A percentile compares a stretch with the other conserved stretches of the same genome.
phyloP scores from a whole-genome alignment of 2,113 vertebrate species.

The Mesitornis unicolor region DNA sequence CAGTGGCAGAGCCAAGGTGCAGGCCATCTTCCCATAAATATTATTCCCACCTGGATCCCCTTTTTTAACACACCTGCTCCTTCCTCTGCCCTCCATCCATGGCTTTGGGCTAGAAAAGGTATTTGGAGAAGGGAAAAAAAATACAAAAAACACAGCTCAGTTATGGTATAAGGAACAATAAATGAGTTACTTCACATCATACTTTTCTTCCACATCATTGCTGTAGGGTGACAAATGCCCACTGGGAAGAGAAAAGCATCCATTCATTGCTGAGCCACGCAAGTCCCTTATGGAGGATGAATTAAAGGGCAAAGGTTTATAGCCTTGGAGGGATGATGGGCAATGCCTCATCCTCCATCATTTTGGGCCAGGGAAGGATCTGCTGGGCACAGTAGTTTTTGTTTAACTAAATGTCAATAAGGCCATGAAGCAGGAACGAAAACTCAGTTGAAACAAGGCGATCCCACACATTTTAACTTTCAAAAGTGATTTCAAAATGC shows the following conservation, averaged over 20 bases:
- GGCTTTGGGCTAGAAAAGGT: neutral
- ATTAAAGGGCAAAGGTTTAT: neutral
- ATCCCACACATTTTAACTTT: neutral
- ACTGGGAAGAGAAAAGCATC: neutral
- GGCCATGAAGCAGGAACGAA: neutral
- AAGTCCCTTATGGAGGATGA: neutral
- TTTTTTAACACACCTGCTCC: neutral
- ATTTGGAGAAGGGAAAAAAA: neutral
- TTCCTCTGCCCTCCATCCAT: too few species aligned
- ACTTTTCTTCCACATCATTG: neutral
- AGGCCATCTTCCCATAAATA: neutral
- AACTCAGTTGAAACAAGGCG: neutral
- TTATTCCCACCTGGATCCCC: neutral
- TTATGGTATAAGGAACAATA: neutral
- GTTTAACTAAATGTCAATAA: neutral
- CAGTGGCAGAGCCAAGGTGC: neutral
- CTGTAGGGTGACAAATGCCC: neutral
- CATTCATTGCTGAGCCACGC: neutral
- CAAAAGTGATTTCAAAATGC: neutral
- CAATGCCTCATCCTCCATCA: neutral
- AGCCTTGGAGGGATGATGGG: neutral
- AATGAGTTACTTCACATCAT: neutral
- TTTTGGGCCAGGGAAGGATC: too few species aligned
- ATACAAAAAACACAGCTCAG: neutral
- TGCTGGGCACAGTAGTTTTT: neutral